Evolutionary conservation across 2,888 invertebrate genomes (phyloP).

Genomic region (Oeneis ivallda): DNA sequence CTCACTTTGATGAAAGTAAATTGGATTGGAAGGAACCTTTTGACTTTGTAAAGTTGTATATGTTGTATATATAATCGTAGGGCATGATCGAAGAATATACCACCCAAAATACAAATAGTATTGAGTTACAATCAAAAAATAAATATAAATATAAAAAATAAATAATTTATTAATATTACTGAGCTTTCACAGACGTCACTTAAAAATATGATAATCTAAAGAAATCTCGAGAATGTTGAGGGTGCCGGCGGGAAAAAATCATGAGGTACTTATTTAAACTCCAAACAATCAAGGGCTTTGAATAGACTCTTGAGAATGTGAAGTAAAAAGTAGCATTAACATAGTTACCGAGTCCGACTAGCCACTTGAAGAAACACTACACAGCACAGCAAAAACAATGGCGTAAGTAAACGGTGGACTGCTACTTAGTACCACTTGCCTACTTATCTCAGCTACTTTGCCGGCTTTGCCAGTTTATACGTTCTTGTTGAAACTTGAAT

Average conservation of each 20-base stretch:
- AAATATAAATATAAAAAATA: too few relatives aligned
- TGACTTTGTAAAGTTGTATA: constrained; percentile 41
- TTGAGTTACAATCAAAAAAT: too few relatives aligned
- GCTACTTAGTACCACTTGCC: constrained; percentile 46
- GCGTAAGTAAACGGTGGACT: constrained; percentile 50
- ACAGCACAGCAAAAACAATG: constrained; percentile 69
- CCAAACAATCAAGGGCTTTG: constrained; percentile 35
- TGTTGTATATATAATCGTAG: constrained; percentile 26
- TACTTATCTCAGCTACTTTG: constrained; percentile 46
- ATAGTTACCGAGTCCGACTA: constrained; percentile 50
- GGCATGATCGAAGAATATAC: background rate
- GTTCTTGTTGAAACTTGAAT: constrained; percentile 37
- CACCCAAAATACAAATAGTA: too few relatives aligned
- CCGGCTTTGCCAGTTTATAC: constrained; percentile 38
- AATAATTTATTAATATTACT: constrained; percentile 9
- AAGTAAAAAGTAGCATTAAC: constrained; percentile 41
- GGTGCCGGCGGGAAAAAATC: constrained; percentile 22
- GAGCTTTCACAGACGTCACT: constrained; percentile 18
- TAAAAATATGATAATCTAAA: constrained; percentile 16
- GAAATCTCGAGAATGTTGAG: constrained; percentile 22
- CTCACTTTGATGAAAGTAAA: constrained; percentile 58
- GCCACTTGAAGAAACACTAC: constrained; percentile 62
- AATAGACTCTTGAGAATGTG: constrained; percentile 35
- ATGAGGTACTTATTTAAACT: constrained; percentile 31
- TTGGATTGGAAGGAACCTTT: constrained; percentile 52